Evolutionary conservation across 2,888 invertebrate species (phyloP).

Genomic region (Crematogaster levior): DNA sequence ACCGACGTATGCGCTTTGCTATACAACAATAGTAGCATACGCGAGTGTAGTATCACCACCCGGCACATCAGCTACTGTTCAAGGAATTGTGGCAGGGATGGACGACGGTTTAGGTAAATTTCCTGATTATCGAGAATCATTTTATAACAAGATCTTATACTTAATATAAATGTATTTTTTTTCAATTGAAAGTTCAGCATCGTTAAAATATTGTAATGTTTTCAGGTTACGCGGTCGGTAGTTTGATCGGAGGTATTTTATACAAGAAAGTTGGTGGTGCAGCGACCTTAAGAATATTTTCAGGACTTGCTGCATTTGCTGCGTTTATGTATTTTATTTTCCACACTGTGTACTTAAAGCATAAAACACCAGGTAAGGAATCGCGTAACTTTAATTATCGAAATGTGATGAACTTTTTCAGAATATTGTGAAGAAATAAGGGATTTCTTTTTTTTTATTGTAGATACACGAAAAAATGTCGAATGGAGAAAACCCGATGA

Average conservation of each 20-base stretch:
- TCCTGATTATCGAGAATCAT: not conserved
- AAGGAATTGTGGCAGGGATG: slow-evolving; percentile 95
- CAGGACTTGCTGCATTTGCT: slow-evolving; percentile 84
- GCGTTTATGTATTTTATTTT: slow-evolving; percentile 85
- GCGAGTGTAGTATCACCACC: slow-evolving; percentile 87
- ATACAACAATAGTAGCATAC: slow-evolving; percentile 92
- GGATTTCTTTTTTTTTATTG: slow-evolving; percentile 48
- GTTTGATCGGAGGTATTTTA: slow-evolving; percentile 90
- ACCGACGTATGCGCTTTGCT: slow-evolving; percentile 94
- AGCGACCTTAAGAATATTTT: slow-evolving; percentile 87
- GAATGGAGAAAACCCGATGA: slow-evolving; percentile 80
- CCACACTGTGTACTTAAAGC: slow-evolving; percentile 83
- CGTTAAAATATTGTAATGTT: slow-evolving; percentile 40
- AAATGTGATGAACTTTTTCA: not conserved
- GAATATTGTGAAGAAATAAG: not conserved
- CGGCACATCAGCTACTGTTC: slow-evolving; percentile 94
- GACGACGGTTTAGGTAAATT: slow-evolving; percentile 92
- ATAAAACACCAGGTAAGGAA: slow-evolving; percentile 78
- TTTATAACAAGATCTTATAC: not conserved
- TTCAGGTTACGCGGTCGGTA: slow-evolving; percentile 92
- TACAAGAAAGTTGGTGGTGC: slow-evolving; percentile 89
- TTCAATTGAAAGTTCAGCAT: not conserved
- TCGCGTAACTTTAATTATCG: not conserved
- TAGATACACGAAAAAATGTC: slow-evolving; percentile 70
- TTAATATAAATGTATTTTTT: not conserved